Base-by-base conservation (phyloP, 2,113 vertebrate genomes). In the Pseudois nayaur region DNA sequence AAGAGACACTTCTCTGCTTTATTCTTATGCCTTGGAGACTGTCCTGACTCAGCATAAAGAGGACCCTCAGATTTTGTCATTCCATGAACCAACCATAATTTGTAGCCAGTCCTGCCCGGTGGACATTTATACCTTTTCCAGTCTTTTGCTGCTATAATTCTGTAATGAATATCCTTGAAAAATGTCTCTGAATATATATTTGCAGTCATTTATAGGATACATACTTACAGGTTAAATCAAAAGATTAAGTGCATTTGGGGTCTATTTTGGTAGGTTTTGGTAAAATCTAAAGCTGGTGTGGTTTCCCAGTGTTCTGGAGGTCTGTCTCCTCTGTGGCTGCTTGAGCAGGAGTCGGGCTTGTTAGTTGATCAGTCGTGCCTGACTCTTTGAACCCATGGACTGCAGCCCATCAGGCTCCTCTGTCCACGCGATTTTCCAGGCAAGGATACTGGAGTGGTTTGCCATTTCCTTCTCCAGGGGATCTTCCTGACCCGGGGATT, bases 291-390 rank as follows among this genome's bases (percentile, higher is more conserved):
- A 43, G 3, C 9, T 27, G 12, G 4, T 4, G 14, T n/a, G 36
- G 12, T 50, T 79, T 94, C 13, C 67, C 33, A 15, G 78, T 31
- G 1, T 48, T 36, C 64, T 23, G 15, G 36, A 27, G 3, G 29
- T 27, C 23, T 8, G 0, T 1, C 5, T 4, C 29, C 45, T 43
- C n/a, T 1, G 0, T 6, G 15, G 11, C 36, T 13, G 23, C 6
- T n/a, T 55, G 2, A 54, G 29, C 40, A 25, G 4, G 54, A 60
- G 23, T 40, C 10, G 3, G n/a, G 36, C 67, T 74, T 25, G 36
- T 74, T 40, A 23, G 67, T 13, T 25, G 67, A 19, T 40, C 67
- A 23, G 67, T 74, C 1, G 0, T 74, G 67, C 36, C 67, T 10
- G 10, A 40, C 67, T 74, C 19, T 71, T 40, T 74, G 67, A 40